Base-by-base conservation (phyloP, 2,888 invertebrate genomes). In the Biston betularia region DNA sequence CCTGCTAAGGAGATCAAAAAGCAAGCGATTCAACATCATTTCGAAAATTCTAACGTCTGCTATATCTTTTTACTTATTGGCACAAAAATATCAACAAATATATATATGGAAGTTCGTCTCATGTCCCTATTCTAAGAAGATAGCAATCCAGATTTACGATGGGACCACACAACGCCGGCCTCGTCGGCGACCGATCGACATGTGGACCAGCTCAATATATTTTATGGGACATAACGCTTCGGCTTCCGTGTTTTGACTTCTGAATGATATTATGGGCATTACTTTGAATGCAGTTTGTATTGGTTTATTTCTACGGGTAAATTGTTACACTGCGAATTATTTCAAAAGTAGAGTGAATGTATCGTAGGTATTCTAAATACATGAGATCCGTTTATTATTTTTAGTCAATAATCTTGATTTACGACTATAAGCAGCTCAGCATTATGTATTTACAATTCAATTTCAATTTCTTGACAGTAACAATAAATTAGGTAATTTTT, bases 181-280 rank as follows among this genome's bases (percentile, higher is more conserved):
- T 11, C 56, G 34, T 52, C 46, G 61, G n/a, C 58, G 42, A 14
- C 64, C 53, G 62, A n/a, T 53, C 59, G 67, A 67, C 63, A 68
- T 63, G 59, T 63, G 59, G 63, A 59, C 67, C 38, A 45, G 59
- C 58, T 63, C 67, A 68, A 59, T 68, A 63, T 63, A 68, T 68
- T 68, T 68, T 68, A 68, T 68, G 67, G 67, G 63, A 59, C 62
- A 50, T 63, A 50, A 63, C 55, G 59, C 59, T 45, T 50, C 40
- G 63, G 48, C 67, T 68, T 68, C 67, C 67, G 67, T 63, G 67
- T 68, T 63, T 53, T 63, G 67, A 63, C 59, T 68, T 63, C 67
- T 68, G 59, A 68, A 68, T 68, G 58, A 59, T 46, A 55, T 33
- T 54, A 63, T 48, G 46, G 48, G 46, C 33, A 67, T 68, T 63